phyloP scores from a whole-genome alignment of 2,888 invertebrate genomes.

The Microdon myrmicae region DNA sequence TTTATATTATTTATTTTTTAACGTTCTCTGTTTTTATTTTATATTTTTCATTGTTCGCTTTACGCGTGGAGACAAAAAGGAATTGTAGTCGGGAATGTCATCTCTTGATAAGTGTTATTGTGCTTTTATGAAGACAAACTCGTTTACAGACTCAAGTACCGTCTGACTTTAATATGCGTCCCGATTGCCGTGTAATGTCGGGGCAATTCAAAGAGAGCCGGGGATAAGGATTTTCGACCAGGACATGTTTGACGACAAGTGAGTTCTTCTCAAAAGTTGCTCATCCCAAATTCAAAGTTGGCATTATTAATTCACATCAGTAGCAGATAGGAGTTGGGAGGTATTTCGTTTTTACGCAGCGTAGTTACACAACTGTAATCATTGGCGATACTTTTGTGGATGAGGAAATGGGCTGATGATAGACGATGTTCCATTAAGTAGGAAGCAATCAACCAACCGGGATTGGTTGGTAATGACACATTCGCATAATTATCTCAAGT shows the following conservation, averaged over 20 bases:
- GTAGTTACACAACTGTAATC: slow-evolving; percentile 7
- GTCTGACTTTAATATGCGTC: slow-evolving; percentile 21
- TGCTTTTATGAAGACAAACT: slow-evolving; percentile 43
- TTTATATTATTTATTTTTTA: too few species aligned
- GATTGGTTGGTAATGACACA: slow-evolving; percentile 47
- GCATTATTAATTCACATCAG: slow-evolving; percentile 38
- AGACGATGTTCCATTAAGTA: slow-evolving; percentile 51
- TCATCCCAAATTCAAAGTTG: slow-evolving; percentile 51
- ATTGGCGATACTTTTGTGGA: slow-evolving; percentile 14
- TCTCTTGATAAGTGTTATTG: slow-evolving; percentile 44
- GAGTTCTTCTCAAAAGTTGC: slow-evolving; percentile 36
- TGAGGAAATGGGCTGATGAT: slow-evolving; percentile 46
- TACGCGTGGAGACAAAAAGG: too few species aligned
- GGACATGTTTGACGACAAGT: slow-evolving; percentile 17
- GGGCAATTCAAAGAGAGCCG: slow-evolving; percentile 10
- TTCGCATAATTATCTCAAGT: slow-evolving; percentile 49
- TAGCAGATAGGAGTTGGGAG: slow-evolving; percentile 7
- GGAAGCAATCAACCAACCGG: slow-evolving; percentile 49
- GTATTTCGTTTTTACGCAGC: slow-evolving; percentile 29
- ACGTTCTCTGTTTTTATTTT: too few species aligned
- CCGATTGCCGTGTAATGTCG: too few species aligned
- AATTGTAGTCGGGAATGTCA: slow-evolving; percentile 39
- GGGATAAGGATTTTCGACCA: slow-evolving; percentile 7
- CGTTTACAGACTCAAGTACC: slow-evolving; percentile 46
- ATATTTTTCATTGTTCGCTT: too few species aligned